phyloP scores from a whole-genome alignment of 37 sponge, comb jelly and placozoan species.

The Tethya wilhelma region DNA sequence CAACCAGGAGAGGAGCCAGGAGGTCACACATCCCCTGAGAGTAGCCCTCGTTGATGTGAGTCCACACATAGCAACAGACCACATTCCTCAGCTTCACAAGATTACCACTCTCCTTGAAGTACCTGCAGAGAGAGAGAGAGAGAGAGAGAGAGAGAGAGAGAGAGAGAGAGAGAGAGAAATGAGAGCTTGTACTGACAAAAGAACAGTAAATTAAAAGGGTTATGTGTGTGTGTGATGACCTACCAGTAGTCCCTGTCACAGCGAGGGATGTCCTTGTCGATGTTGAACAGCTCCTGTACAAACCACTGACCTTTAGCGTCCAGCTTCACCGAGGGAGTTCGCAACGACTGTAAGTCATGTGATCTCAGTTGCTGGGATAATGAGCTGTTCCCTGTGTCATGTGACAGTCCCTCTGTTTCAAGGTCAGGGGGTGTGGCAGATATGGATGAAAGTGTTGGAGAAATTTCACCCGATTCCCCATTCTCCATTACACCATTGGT shows the following conservation, averaged over 20 bases:
- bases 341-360: background rate
- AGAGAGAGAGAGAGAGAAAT: too few species aligned
- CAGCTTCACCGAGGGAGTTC: background rate
- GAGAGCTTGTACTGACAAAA: too few species aligned
- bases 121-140: slow-evolving; percentile 19
- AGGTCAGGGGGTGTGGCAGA: background rate
- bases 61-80: slow-evolving; percentile 85
- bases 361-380: background rate
- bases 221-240: background rate
- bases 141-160: background rate
- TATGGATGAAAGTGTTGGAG: slow-evolving; percentile 10
- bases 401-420: background rate
- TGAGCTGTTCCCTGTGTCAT: background rate
- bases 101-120: slow-evolving; percentile 49
- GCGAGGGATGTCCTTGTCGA: slow-evolving; percentile 95
- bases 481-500: background rate
- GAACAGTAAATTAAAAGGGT: too few species aligned
- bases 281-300: slow-evolving; percentile 62
- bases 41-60: slow-evolving; percentile 67
- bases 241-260: slow-evolving; percentile 94
- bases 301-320: slow-evolving; percentile 29
- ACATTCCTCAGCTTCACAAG: slow-evolving; percentile 72
- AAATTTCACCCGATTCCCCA: background rate
- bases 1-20: slow-evolving; percentile 89
- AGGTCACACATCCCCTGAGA: slow-evolving; percentile 98